phyloP scores from a whole-genome alignment of 2,888 invertebrate species.

The Rutpela maculata region DNA sequence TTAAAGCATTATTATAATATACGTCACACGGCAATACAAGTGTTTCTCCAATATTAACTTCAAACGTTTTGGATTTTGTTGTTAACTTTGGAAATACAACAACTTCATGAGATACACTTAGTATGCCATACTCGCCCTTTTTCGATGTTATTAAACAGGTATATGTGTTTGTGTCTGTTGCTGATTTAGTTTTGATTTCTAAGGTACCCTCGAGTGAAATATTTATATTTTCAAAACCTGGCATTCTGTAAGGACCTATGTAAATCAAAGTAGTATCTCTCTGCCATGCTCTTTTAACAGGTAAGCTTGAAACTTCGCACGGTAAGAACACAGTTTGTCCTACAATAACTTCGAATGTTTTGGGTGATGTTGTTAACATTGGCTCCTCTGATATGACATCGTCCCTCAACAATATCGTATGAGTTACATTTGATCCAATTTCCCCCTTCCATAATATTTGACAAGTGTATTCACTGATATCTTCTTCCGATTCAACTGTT shows the following conservation, averaged over 20 bases:
- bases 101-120: not conserved
- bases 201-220: not conserved
- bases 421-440: not conserved
- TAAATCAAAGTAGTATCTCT: not conserved
- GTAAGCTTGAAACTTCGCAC: not conserved
- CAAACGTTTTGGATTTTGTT: not conserved
- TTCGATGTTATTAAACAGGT: not conserved
- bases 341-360: too few relatives aligned
- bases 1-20: not conserved
- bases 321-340: not conserved
- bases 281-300: not conserved
- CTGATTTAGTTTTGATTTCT: not conserved
- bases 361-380: not conserved
- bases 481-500: not conserved
- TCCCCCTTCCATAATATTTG: not conserved
- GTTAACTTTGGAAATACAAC: not conserved
- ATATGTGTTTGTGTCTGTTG: not conserved
- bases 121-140: not conserved
- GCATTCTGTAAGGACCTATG: rapidly evolving
- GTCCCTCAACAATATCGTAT: not conserved
- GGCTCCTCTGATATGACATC: not conserved
- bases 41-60: not conserved
- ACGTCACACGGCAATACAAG: not conserved
- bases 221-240: not conserved
- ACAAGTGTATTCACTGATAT: not conserved